phyloP scores from a whole-genome alignment of 2,888 invertebrate species.

The Conchocele bisecta region DNA sequence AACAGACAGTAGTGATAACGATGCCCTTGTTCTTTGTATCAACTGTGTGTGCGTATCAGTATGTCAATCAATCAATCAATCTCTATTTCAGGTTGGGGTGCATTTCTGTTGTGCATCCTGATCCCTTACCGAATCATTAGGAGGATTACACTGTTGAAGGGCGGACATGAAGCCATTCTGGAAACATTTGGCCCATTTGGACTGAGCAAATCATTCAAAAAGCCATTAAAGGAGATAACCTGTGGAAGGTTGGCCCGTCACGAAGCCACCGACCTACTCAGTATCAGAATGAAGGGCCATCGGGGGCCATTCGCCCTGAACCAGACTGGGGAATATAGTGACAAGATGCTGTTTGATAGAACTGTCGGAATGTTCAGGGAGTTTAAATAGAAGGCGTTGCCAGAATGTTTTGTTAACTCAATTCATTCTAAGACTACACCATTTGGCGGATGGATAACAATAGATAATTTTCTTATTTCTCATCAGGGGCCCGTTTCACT shows the following conservation, averaged over 20 bases:
- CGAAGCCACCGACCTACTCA: background rate
- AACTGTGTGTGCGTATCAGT: too few relatives aligned
- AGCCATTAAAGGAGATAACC: slow-evolving; percentile 31
- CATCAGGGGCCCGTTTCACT: too few relatives aligned
- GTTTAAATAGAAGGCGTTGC: background rate
- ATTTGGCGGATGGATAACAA: too few relatives aligned
- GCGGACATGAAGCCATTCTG: slow-evolving; percentile 24
- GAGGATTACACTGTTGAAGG: slow-evolving; percentile 35
- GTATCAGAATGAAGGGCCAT: slow-evolving; percentile 27
- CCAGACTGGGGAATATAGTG: slow-evolving; percentile 21
- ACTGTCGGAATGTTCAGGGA: slow-evolving; percentile 33
- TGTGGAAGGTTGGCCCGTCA: slow-evolving; percentile 12
- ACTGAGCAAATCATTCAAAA: background rate
- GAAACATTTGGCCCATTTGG: slow-evolving; percentile 38
- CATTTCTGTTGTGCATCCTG: background rate
- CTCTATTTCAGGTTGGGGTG: slow-evolving; percentile 34
- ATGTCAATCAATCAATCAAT: background rate
- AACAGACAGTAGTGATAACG: too few relatives aligned
- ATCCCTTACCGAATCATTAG: slow-evolving; percentile 26
- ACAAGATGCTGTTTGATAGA: slow-evolving; percentile 29
- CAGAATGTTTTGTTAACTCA: background rate
- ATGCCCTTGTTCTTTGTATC: too few relatives aligned
- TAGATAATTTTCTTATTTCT: too few relatives aligned
- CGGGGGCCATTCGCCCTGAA: slow-evolving; percentile 9
- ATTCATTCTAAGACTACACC: too few relatives aligned